These are phyloP conservation scores for Caranx melampygus DNA, from an alignment of 2,113 vertebrate species.

Conservation along the genomic window DNA sequence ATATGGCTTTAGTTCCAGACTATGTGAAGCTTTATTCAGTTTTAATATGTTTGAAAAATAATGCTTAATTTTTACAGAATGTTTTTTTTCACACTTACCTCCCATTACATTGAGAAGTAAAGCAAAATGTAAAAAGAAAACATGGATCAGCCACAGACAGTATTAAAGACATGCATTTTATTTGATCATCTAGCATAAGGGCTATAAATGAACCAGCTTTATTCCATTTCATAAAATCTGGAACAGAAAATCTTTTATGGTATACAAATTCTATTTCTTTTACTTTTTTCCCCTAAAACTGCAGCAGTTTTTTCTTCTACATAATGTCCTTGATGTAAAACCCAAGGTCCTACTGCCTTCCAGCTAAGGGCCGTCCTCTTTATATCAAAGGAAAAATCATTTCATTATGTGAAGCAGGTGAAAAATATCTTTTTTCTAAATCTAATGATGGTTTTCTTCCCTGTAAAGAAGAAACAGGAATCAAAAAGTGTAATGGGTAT, in stretches of 20 bases:
- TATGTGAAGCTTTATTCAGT: too few species aligned
- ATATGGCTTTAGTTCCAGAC: too few species aligned
- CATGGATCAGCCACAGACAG: too few species aligned
- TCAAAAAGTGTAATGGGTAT: background rate
- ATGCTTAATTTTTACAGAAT: too few species aligned
- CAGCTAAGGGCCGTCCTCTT: conserved; percentile 23
- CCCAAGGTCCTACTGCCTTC: conserved; percentile 12
- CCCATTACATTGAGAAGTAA: too few species aligned
- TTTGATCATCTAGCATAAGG: too few species aligned
- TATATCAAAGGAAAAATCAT: conserved; percentile 24
- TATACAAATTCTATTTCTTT: background rate
- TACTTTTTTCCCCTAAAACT: conserved; percentile 1
- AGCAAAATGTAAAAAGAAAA: too few species aligned
- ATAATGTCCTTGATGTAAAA: conserved; percentile 2
- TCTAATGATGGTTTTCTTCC: conserved; percentile 15
- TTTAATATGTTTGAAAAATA: too few species aligned
- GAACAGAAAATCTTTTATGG: background rate
- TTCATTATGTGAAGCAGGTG: conserved; percentile 19
- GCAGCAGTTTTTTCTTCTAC: conserved; percentile 18
- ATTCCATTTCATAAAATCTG: background rate
- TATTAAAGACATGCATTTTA: too few species aligned
- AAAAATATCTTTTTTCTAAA: conserved; percentile 24
- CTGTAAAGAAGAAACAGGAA: conserved; percentile 6
- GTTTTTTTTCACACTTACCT: too few species aligned
- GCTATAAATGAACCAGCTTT: background rate